Conservation (phyloP, 2,888 invertebrate species). For the Hydrotaea cyrtoneurina region DNA sequence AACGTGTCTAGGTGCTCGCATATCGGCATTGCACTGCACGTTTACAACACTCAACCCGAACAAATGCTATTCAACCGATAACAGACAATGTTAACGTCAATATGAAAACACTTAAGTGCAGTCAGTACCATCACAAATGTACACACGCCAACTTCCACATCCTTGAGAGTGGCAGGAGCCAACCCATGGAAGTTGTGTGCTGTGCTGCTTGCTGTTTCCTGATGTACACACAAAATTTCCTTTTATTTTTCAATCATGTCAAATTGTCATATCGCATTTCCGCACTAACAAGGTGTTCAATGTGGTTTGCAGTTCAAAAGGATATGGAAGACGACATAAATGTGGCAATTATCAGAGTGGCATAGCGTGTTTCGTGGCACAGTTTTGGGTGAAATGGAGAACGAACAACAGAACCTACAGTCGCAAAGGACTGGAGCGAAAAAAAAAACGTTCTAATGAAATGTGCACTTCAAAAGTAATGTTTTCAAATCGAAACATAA, state of each 20-base stretch:
- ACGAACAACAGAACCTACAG: neutral
- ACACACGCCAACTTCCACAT: neutral
- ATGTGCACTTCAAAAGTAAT: slow-evolving; percentile 34
- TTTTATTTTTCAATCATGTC: slow-evolving; percentile 66
- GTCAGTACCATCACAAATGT: slow-evolving; percentile 18
- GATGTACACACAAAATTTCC: slow-evolving; percentile 57
- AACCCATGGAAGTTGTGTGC: slow-evolving; percentile 8
- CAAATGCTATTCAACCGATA: slow-evolving; percentile 22
- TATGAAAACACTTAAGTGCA: slow-evolving; percentile 55
- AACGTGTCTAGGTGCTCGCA: slow-evolving; percentile 6
- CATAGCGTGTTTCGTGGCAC: slow-evolving; percentile 31
- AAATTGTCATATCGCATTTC: slow-evolving; percentile 67
- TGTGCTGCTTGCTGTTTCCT: slow-evolving; percentile 50
- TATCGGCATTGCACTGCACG: slow-evolving; percentile 24
- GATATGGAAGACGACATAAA: slow-evolving; percentile 64
- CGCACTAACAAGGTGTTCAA: slow-evolving; percentile 65
- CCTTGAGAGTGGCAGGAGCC: neutral
- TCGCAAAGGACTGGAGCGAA: too few species aligned
- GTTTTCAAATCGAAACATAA: neutral
- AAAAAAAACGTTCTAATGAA: slow-evolving; percentile 5
- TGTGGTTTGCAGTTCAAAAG: slow-evolving; percentile 57
- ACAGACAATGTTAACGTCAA: slow-evolving; percentile 41
- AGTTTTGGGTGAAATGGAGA: slow-evolving; percentile 5
- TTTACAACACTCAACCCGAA: slow-evolving; percentile 3
- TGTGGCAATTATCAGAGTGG: slow-evolving; percentile 61